These are phyloP conservation scores for Cistogaster globosa DNA, from an alignment of 2,888 invertebrate species.

Conservation along the genomic window DNA sequence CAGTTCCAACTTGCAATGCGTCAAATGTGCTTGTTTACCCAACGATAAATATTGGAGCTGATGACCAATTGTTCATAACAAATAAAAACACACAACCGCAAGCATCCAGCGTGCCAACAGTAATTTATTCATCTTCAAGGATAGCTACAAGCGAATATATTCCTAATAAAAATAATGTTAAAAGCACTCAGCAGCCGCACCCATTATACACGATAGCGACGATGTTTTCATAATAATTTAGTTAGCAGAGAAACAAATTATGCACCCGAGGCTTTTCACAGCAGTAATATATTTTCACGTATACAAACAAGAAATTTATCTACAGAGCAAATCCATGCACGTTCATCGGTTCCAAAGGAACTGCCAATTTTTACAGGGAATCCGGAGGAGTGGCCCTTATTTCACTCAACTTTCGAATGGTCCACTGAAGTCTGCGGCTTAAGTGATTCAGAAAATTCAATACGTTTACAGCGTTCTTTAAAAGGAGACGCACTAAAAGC, in stretches of 20 bases:
- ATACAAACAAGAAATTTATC: background rate
- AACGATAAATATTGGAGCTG: background rate
- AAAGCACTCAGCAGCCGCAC: background rate
- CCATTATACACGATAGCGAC: background rate
- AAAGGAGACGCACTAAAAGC: slow-evolving; percentile 24
- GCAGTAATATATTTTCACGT: background rate
- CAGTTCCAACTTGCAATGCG: background rate
- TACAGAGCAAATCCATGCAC: slow-evolving; percentile 13
- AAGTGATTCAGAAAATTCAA: slow-evolving; percentile 57
- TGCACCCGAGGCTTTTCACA: background rate
- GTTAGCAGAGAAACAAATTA: background rate
- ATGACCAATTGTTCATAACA: background rate
- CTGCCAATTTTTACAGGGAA: slow-evolving; percentile 52
- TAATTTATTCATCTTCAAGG: background rate
- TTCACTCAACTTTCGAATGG: slow-evolving; percentile 58
- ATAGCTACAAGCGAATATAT: background rate
- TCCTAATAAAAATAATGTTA: background rate
- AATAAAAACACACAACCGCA: slow-evolving; percentile 13
- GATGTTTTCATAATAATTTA: too few species aligned
- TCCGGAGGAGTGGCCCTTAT: slow-evolving; percentile 60
- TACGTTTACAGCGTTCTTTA: slow-evolving; percentile 52
- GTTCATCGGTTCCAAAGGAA: slow-evolving; percentile 50
- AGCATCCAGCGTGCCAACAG: background rate
- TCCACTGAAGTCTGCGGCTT: slow-evolving; percentile 59
- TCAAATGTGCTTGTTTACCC: background rate